These are phyloP conservation scores for Latrodectus elegans DNA, from an alignment of 2,888 invertebrate species.

Conservation along the genomic window DNA sequence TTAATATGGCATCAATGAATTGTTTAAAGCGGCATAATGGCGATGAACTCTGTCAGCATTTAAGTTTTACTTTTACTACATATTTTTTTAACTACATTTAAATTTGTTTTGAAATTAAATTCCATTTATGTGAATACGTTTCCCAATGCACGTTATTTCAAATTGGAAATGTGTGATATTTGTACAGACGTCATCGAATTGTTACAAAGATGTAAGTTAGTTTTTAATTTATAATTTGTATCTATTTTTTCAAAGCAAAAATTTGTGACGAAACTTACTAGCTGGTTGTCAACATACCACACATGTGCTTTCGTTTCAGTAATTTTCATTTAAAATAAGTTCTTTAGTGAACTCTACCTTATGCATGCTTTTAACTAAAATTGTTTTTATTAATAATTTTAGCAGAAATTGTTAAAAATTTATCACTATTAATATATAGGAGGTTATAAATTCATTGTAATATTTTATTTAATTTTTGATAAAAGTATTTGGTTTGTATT, in stretches of 20 bases:
- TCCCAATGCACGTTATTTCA: constrained; percentile 62
- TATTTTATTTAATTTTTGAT: too few relatives aligned
- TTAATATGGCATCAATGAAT: constrained; percentile 60
- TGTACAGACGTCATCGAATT: constrained; percentile 95
- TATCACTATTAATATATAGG: too few relatives aligned
- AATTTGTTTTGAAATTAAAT: constrained; percentile 49
- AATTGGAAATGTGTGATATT: constrained; percentile 86
- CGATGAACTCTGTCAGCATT: constrained; percentile 65
- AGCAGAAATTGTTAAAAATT: too few relatives aligned
- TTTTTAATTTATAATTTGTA: not conserved
- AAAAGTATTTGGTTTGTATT: too few relatives aligned
- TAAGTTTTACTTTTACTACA: constrained; percentile 53
- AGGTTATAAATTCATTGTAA: too few relatives aligned
- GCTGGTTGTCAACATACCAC: too few relatives aligned
- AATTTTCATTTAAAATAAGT: too few relatives aligned
- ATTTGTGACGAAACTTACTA: too few relatives aligned
- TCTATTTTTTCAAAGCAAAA: too few relatives aligned
- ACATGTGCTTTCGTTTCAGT: too few relatives aligned
- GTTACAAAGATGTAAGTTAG: constrained; percentile 86
- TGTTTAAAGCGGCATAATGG: constrained; percentile 69
- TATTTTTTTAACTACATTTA: constrained; percentile 36
- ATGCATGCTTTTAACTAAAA: too few relatives aligned
- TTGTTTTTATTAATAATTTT: too few relatives aligned
- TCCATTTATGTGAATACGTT: constrained; percentile 60
- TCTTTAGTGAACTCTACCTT: not conserved